Percentiles rank a stretch among this genome's conserved stretches.
Evolutionary conservation across 2,888 invertebrate species (phyloP).

Genomic region (Tanytarsus gracilentus): DNA sequence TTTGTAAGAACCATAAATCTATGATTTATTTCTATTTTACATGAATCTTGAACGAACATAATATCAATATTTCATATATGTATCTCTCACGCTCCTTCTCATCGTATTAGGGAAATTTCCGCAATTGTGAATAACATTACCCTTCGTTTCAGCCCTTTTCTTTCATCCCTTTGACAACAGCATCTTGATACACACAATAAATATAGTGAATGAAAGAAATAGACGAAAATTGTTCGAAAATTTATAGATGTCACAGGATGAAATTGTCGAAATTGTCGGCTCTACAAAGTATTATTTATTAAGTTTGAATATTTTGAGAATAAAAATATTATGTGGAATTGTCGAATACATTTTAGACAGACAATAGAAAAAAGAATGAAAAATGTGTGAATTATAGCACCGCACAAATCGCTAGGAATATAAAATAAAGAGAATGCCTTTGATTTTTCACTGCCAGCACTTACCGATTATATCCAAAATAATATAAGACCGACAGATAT

Average conservation of each 20-base stretch:
- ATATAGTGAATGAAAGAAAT: not conserved
- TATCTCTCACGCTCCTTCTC: no score
- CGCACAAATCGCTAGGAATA: not conserved
- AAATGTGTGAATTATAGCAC: constrained; percentile 1
- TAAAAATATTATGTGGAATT: not conserved
- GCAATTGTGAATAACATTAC: not conserved
- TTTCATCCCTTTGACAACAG: not conserved
- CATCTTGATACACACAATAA: not conserved
- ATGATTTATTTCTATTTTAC: constrained; percentile 29
- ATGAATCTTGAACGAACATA: constrained; percentile 25
- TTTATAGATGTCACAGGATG: not conserved
- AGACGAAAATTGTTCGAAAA: constrained; percentile 17
- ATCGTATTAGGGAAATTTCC: not conserved
- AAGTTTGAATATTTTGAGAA: not conserved
- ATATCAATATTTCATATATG: constrained; percentile 23
- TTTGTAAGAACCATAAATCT: constrained; percentile 19
- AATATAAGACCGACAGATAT: no score
- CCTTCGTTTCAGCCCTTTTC: not conserved
- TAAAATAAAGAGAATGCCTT: not conserved
- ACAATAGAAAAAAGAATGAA: not conserved
- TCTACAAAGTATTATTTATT: constrained; percentile 22
- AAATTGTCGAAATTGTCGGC: constrained; percentile 17
- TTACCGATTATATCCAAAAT: no score
- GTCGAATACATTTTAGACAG: not conserved
- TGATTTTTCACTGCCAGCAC: not conserved